A percentile compares a stretch with the other conserved stretches of the same genome.
Evolutionary conservation across 2,888 invertebrate species (phyloP).

Genomic region (Arctia plantaginis): DNA sequence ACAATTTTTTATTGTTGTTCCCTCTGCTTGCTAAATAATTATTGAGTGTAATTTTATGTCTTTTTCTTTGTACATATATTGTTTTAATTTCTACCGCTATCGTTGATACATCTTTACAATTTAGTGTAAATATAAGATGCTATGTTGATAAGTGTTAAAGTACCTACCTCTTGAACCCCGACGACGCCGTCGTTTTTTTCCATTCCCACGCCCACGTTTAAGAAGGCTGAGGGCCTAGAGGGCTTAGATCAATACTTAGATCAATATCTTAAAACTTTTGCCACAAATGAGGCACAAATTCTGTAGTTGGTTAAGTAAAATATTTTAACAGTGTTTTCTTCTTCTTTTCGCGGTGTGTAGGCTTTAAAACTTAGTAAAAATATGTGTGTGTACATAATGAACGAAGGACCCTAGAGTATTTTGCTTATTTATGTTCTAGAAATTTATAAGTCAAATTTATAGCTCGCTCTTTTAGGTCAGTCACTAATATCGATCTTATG

Average conservation of each 20-base stretch:
- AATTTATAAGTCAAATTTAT: too few species aligned
- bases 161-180: background rate
- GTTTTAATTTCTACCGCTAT: background rate
- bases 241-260: slow-evolving; percentile 2
- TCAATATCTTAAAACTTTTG: background rate
- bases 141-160: background rate
- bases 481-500: too few species aligned
- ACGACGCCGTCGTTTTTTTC: background rate
- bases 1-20: too few species aligned
- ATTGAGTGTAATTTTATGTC: background rate
- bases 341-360: background rate
- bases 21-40: too few species aligned
- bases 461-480: too few species aligned
- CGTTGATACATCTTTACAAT: background rate
- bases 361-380: background rate
- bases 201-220: slow-evolving; percentile 26
- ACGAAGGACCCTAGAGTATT: too few species aligned
- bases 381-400: too few species aligned
- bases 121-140: background rate
- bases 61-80: background rate
- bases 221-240: too few species aligned
- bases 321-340: background rate
- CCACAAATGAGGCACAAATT: background rate
- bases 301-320: background rate
- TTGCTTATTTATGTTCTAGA: too few species aligned